A percentile compares a stretch with the other conserved stretches of the same genome.
These are phyloP conservation scores for Meteorus colon DNA, from an alignment of 2,888 invertebrate species.

Conservation along the genomic window DNA sequence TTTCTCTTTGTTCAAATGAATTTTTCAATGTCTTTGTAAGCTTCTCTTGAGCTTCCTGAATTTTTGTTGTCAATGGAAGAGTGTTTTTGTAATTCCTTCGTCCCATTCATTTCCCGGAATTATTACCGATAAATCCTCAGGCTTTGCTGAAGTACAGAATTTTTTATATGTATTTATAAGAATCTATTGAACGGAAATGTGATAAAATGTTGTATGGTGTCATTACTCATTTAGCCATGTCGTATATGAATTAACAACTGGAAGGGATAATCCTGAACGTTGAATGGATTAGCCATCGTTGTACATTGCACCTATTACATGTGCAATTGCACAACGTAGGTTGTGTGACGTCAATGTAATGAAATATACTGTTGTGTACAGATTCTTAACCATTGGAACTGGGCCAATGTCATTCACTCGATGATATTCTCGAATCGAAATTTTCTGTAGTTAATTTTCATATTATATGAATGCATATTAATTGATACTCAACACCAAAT, in stretches of 20 bases:
- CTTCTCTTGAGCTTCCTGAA: too few relatives aligned
- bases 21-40: background rate
- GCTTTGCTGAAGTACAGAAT: too few relatives aligned
- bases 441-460: background rate
- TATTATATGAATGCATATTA: background rate
- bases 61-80: too few relatives aligned
- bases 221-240: background rate
- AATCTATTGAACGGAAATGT: background rate
- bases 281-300: conserved; percentile 1
- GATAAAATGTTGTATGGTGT: background rate
- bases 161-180: background rate
- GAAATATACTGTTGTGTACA: background rate
- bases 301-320: background rate
- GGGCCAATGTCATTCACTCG: conserved; percentile 18
- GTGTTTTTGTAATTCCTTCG: too few relatives aligned
- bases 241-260: background rate
- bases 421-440: background rate
- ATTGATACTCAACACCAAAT: conserved; percentile 2
- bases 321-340: background rate
- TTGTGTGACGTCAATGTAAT: conserved; percentile 16
- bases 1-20: background rate
- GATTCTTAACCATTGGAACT: background rate
- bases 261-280: background rate
- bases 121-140: too few relatives aligned
- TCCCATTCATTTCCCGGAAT: too few relatives aligned